phyloP scores from a whole-genome alignment of 2,113 vertebrate species.

The Panthera tigris region DNA sequence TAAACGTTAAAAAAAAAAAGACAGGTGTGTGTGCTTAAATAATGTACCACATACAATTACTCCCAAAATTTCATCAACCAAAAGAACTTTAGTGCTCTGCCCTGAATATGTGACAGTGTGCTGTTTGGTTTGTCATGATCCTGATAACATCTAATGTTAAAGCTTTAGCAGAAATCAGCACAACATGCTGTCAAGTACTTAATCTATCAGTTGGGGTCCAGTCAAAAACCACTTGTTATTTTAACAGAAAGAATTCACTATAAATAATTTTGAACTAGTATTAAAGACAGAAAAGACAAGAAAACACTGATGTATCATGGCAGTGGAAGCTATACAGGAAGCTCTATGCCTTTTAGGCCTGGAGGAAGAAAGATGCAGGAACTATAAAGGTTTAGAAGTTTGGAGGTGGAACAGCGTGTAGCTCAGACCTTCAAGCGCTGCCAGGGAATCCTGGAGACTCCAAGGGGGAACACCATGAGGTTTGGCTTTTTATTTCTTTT shows the following conservation, averaged over 20 bases:
- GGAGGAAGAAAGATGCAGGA: neutral
- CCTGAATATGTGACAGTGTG: neutral
- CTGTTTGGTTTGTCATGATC: neutral
- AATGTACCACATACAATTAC: neutral
- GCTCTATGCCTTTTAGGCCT: neutral
- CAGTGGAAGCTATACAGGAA: neutral
- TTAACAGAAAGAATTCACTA: slow-evolving; percentile 8
- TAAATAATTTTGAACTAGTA: neutral
- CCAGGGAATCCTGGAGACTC: neutral
- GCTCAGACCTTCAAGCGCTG: neutral
- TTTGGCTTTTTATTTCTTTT: neutral
- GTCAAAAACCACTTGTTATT: neutral
- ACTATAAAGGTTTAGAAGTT: neutral
- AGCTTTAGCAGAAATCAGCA: neutral
- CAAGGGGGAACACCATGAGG: neutral
- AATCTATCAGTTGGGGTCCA: neutral
- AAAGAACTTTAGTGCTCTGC: neutral
- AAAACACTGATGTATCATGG: neutral
- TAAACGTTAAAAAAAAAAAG: neutral
- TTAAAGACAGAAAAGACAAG: neutral
- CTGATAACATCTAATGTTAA: neutral
- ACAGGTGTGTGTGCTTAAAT: neutral
- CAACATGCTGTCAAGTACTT: neutral
- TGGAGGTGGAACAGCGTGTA: neutral
- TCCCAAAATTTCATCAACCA: neutral